These are phyloP conservation scores for Drosophila asahinai DNA, from an alignment of 1,140 invertebrate genomes.

Conservation along the genomic window DNA sequence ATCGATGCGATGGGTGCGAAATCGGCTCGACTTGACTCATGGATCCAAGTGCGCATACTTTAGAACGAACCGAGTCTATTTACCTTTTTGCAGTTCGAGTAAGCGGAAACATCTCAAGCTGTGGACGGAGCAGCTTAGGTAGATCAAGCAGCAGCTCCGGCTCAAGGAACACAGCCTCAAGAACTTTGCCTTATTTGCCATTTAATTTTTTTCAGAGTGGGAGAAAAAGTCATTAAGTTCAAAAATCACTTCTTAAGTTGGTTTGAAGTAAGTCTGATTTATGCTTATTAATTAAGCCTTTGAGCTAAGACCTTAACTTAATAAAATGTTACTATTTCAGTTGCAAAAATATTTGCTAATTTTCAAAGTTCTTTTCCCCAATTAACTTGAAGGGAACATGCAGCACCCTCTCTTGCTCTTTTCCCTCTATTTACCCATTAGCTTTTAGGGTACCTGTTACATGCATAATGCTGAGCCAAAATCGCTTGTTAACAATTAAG, in stretches of 20 bases:
- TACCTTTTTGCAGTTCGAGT: slow-evolving; percentile 2
- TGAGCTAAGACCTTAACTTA: too few relatives aligned
- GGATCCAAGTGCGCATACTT: slow-evolving; percentile 10
- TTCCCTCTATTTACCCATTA: neutral
- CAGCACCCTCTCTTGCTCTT: neutral
- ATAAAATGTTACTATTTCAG: neutral
- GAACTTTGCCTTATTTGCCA: slow-evolving; percentile 16
- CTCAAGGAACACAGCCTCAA: slow-evolving; percentile 14
- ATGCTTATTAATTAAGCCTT: too few relatives aligned
- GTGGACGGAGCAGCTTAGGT: neutral
- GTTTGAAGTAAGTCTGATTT: too few relatives aligned
- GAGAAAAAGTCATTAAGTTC: neutral
- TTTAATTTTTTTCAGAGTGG: neutral
- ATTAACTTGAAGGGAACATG: neutral
- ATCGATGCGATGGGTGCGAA: slow-evolving; percentile 10
- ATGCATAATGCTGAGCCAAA: neutral
- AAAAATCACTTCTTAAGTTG: neutral
- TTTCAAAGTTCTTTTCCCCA: neutral
- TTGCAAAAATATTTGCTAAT: neutral
- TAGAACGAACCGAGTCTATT: slow-evolving; percentile 10
- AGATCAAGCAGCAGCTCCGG: neutral
- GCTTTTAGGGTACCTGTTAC: neutral
- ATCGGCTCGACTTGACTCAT: slow-evolving; percentile 1
- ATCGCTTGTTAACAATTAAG: neutral
- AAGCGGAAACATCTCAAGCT: slow-evolving; percentile 24